These are phyloP conservation scores for Coregonus sp. DNA, from an alignment of 2,797 vertebrate genomes.

Conservation along the genomic window DNA sequence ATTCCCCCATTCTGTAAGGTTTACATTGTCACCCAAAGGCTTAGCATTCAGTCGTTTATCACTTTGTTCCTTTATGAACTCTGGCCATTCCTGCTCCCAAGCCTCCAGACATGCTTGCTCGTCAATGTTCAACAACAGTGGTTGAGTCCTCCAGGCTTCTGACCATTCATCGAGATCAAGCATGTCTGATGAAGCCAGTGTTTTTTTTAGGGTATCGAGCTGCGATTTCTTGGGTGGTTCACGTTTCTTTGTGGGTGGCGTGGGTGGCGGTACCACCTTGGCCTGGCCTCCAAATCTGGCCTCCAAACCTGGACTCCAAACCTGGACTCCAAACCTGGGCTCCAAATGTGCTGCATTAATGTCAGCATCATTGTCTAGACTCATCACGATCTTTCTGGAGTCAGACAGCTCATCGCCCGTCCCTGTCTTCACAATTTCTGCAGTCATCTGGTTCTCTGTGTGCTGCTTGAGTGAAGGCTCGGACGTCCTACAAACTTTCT, in stretches of 20 bases:
- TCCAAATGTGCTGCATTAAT: slow-evolving; percentile 33
- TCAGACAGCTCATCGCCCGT: slow-evolving; percentile 35
- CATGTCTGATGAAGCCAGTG: background rate
- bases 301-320: slow-evolving; percentile 21
- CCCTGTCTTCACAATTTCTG: slow-evolving; percentile 25
- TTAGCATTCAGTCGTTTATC: slow-evolving; percentile 1
- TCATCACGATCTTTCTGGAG: slow-evolving; percentile 35
- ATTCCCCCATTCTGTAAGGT: slow-evolving; percentile 50
- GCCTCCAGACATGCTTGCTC: slow-evolving; percentile 50
- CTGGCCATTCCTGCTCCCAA: slow-evolving; percentile 65
- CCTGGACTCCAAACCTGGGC: slow-evolving; percentile 37
- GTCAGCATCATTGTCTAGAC: slow-evolving; percentile 27
- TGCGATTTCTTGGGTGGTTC: background rate
- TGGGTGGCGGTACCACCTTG: slow-evolving; percentile 57
- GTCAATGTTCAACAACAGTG: slow-evolving; percentile 58
- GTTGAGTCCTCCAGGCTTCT: slow-evolving; percentile 61
- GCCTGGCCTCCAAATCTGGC: slow-evolving; percentile 40
- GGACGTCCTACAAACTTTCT: background rate
- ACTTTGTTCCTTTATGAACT: slow-evolving; percentile 23
- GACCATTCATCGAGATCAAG: slow-evolving; percentile 54
- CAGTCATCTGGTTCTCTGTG: slow-evolving; percentile 58
- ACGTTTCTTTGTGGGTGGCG: background rate
- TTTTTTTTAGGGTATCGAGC: slow-evolving; percentile 53
- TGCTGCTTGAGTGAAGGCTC: slow-evolving; percentile 35
- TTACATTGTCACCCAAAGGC: slow-evolving; percentile 31